phyloP scores from a whole-genome alignment of 1,140 invertebrate species.

The Eulimnadia texana region DNA sequence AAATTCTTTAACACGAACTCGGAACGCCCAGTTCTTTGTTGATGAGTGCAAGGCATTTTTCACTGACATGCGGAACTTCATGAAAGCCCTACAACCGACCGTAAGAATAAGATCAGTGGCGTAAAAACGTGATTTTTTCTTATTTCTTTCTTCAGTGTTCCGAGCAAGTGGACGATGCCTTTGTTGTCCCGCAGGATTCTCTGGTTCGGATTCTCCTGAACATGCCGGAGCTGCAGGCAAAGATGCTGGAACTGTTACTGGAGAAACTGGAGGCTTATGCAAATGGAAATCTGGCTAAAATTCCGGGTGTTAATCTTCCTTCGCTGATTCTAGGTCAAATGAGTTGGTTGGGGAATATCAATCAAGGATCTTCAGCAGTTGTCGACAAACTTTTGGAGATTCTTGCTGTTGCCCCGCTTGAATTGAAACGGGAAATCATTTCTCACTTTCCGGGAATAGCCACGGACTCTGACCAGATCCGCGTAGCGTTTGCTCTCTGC shows the following conservation, averaged over 20 bases:
- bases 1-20: neutral
- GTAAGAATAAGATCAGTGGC: neutral
- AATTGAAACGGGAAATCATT: neutral
- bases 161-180: neutral
- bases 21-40: neutral
- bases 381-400: slow-evolving; percentile 3
- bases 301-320: slow-evolving; percentile 10
- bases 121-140: neutral
- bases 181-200: slow-evolving; percentile 14
- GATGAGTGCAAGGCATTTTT: slow-evolving; percentile 3
- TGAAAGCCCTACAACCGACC: slow-evolving; percentile 1
- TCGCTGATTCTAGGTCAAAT: slow-evolving; percentile 11
- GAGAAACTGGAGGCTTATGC: slow-evolving; percentile 2
- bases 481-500: slow-evolving; percentile 4
- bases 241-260: neutral
- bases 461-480: neutral
- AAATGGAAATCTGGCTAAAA: neutral
- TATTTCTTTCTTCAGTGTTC: neutral
- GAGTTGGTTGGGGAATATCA: neutral
- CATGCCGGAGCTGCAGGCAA: slow-evolving; percentile 6
- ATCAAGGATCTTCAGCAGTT: neutral
- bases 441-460: neutral
- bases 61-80: neutral
- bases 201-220: slow-evolving; percentile 13
- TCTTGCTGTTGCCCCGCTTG: slow-evolving; percentile 1